These are phyloP conservation scores for Diacarnus erythraeanus DNA, from an alignment of 37 sponge, comb jelly and placozoan species.

Conservation along the genomic window DNA sequence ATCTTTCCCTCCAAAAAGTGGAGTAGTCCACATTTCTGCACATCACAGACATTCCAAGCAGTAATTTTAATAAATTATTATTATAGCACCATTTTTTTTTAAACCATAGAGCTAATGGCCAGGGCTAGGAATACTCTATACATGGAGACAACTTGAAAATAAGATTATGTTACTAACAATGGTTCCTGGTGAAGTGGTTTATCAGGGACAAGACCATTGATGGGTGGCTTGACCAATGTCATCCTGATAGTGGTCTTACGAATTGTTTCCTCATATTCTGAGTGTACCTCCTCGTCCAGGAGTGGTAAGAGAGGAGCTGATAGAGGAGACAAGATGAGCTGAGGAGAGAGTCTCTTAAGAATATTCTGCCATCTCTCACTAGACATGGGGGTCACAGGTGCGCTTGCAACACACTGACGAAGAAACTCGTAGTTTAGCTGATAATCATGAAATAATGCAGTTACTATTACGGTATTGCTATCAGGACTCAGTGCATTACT, in stretches of 20 bases:
- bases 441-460: no score
- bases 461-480: neutral
- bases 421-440: constrained; percentile 91
- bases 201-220: constrained; percentile 70
- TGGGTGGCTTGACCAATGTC: constrained; percentile 75
- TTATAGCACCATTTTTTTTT: neutral
- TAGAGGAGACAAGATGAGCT: constrained; percentile 21
- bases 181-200: constrained; percentile 48
- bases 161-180: constrained; percentile 67
- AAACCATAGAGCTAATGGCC: neutral
- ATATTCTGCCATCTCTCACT: constrained; percentile 72
- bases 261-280: constrained; percentile 68
- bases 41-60: neutral
- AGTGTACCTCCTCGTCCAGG: constrained; percentile 49
- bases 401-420: constrained; percentile 76
- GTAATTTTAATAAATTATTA: neutral
- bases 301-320: constrained; percentile 14
- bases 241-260: constrained; percentile 60
- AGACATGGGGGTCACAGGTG: constrained; percentile 84
- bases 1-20: constrained; percentile 83
- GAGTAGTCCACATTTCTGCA: constrained; percentile 91
- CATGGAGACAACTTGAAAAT: neutral
- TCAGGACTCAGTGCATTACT: no score
- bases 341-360: constrained; percentile 40
- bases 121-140: neutral